Conservation (phyloP, 2,888 invertebrate genomes). For the Glomeris marginata region DNA sequence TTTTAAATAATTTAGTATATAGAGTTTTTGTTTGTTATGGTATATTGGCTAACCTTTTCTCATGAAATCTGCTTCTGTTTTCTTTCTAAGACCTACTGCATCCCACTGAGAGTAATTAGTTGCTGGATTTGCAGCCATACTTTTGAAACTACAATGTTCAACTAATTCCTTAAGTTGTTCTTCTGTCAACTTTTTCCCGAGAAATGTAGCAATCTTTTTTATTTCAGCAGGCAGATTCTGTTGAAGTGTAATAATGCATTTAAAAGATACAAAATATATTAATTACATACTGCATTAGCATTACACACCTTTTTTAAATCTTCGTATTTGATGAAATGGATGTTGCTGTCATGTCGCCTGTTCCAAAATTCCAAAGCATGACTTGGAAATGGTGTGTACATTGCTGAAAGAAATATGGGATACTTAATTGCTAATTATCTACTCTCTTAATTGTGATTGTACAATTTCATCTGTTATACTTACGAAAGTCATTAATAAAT, state of each 20-base stretch:
- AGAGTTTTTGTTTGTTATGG: too few relatives aligned
- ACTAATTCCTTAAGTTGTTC: conserved; percentile 25
- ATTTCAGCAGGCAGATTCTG: conserved; percentile 26
- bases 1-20: not conserved
- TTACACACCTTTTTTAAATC: conserved; percentile 19
- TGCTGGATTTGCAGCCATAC: conserved; percentile 34
- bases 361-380: conserved; percentile 28
- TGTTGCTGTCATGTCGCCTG: conserved; percentile 18
- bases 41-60: conserved; percentile 28
- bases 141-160: conserved; percentile 32
- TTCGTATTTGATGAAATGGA: conserved; percentile 25
- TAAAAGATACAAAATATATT: too few relatives aligned
- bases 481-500: conserved; percentile 29
- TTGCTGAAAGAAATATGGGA: conserved; percentile 21
- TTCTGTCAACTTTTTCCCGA: conserved; percentile 24
- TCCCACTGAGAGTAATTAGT: conserved; percentile 33
- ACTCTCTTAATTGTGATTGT: too few relatives aligned
- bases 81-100: conserved; percentile 29
- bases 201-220: conserved; percentile 29
- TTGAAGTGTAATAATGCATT: too few relatives aligned
- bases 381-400: conserved; percentile 24
- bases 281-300: too few relatives aligned
- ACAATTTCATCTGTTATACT: conserved; percentile 9
- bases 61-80: conserved; percentile 28
- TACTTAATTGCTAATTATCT: too few relatives aligned